A percentile compares a stretch with the other conserved stretches of the same genome.
These are phyloP conservation scores for Colinus virginianus DNA, from an alignment of 2,113 vertebrate genomes.

Conservation along the genomic window DNA sequence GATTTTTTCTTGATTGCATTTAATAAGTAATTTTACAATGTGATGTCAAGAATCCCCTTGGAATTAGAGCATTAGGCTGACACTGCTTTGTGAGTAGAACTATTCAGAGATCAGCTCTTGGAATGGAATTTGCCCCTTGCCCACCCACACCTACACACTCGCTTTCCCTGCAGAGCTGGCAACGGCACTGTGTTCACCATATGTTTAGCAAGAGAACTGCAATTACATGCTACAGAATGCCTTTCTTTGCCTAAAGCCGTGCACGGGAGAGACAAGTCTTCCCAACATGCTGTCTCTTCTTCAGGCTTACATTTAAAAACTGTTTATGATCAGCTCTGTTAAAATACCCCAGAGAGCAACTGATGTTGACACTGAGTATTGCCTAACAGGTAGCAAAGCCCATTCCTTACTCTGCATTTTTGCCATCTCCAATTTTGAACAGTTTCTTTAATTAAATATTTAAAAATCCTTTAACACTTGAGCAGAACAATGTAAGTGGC, in stretches of 20 bases:
- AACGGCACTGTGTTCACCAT: not conserved
- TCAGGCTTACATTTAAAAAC: not conserved
- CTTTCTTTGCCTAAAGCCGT: slow-evolving; percentile 14
- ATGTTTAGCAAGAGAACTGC: not conserved
- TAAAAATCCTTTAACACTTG: not conserved
- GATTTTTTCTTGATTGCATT: slow-evolving; percentile 66
- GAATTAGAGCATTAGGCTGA: slow-evolving; percentile 47
- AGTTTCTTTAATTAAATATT: not conserved
- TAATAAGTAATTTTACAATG: slow-evolving; percentile 45
- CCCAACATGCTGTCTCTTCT: not conserved
- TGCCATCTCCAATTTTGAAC: not conserved
- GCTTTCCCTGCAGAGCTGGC: not conserved
- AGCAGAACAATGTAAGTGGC: not conserved
- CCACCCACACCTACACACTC: not conserved
- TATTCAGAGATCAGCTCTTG: slow-evolving; percentile 39
- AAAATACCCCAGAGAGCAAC: not conserved
- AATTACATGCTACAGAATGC: not conserved
- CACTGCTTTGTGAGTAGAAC: slow-evolving; percentile 33
- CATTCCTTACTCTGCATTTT: not conserved
- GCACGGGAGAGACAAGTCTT: not conserved
- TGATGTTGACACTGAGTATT: not conserved
- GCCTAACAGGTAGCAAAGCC: not conserved
- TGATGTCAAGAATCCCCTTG: slow-evolving; percentile 12
- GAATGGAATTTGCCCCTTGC: slow-evolving; percentile 38
- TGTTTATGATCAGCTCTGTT: not conserved